Evolutionary conservation across 2,797 vertebrate species (phyloP), one percentile per base, ranked within the genome.

Genomic region (Hozukius guyotensis): DNA sequence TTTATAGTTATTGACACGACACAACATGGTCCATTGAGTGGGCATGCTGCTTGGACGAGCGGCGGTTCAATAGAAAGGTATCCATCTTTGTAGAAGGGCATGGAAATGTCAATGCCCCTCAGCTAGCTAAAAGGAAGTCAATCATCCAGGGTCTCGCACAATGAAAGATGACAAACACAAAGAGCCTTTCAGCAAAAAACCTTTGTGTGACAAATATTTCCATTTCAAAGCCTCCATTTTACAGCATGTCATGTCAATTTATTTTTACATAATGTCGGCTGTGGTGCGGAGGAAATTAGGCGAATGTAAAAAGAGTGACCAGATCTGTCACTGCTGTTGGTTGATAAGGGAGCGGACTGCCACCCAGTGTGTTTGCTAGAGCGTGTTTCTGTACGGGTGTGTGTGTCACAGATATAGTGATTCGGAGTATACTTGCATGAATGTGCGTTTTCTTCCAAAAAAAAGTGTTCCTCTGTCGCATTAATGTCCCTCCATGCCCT

Each of bases 141-240:
- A 88, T 93, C 92, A 92, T 84, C 66, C 69, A 16, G 81, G 82
- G 83, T 79, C 76, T 82, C 4, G 6, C 65, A 84, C 88, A 81
- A 90, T 90, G 81, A 90, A 78, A 81, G 72, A 88, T 69, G 84
- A 87, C 82, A 87, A 89, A 92, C 87, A 90, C 83, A 88, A 86
- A 91, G 77, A 84, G 59, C 64, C 82, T 91, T 90, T 91, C 83
- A 83, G 75, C 27, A 91, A 85, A 20, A 91, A 86, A 3, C 84
- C 81, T 90, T 92, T 90, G 78, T 91, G 83, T 72, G 78, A 76
- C 87, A 87, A 88, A 91, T 80, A 92, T 93, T 92, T 91, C 78
- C 86, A 87, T 91, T 91, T 92, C 87, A 82, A 92, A 86, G 82
- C 77, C 63, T 68, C 68, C 70, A 55, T 90, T 78, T 83, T 86